These are phyloP conservation scores for Felis chaus DNA, from an alignment of 2,113 vertebrate genomes.

Conservation along the genomic window DNA sequence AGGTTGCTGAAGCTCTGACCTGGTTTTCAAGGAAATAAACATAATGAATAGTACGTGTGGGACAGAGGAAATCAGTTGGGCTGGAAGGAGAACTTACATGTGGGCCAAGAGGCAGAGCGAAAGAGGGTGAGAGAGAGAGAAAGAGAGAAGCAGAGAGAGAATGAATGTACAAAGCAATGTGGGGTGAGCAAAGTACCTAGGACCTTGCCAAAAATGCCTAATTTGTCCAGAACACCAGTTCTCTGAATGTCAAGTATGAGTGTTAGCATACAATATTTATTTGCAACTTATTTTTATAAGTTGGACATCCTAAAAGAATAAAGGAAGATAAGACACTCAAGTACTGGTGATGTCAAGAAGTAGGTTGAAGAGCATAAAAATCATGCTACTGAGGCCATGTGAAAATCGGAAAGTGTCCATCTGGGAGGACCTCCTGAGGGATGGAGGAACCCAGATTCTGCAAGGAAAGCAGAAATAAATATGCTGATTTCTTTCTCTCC, in stretches of 20 bases:
- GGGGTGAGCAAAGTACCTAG: not conserved
- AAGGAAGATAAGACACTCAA: not conserved
- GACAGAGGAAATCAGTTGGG: not conserved
- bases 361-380: not conserved
- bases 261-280: not conserved
- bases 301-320: not conserved
- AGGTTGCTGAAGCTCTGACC: not conserved
- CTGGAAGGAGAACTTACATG: not conserved
- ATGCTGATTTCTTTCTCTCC: not conserved
- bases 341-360: not conserved
- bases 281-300: not conserved
- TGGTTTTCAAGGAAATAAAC: not conserved
- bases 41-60: not conserved
- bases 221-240: not conserved
- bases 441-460: not conserved
- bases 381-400: not conserved
- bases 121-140: too few species aligned
- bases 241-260: not conserved
- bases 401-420: not conserved
- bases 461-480: not conserved
- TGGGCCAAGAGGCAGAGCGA: not conserved
- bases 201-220: not conserved
- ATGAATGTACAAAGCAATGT: not conserved
- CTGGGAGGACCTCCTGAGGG: too few species aligned
- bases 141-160: too few species aligned